Base-by-base conservation (phyloP, 1,140 invertebrate genomes). In the Drosophila prosaltans region DNA sequence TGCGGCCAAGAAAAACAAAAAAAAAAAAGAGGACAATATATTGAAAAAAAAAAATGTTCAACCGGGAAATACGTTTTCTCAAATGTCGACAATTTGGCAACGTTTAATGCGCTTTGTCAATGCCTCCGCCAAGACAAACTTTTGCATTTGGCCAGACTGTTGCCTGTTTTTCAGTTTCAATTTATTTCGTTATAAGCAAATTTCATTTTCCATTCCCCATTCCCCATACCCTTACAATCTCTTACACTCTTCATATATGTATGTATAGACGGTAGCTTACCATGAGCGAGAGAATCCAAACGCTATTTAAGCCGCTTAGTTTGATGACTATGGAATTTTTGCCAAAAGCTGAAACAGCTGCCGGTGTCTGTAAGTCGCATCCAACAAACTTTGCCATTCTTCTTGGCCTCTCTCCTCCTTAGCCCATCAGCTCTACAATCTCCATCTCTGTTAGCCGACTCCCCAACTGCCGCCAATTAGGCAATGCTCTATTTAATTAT, bases 401-500 rank as follows among this genome's bases (percentile, higher is more conserved):
- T 26, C 2, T 51, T 36, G 32, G 32, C 21, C 45, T 48, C 45
- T 8, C 45, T 48, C 45, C 16, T 24, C 43, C 28, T 30, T 30
- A 30, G 28, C 28, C 28, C 28, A 30, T 30, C 43, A 36, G 32
- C 16, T 16, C 16, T 16, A 16, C 16, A 6, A 36, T 30, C 11
- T 43, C n/a, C n/a, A 36, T 45, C n/a, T 16, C 21, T 45, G 1
- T 2, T 0, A 3, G 24, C 8, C 24, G 2, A 2, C n/a, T 7
- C 21, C 21, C 45, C 21, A 26, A 26, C 21, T 24, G 45, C 45
- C 16, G 10, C 45, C 45, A 51, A 51, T 51, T 51, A 51, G 26
- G 45, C 26, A 51, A 51, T 51, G 45, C 45, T 51, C 45, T 51
- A 51, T 51, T 51, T 51, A 51, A 51, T 51, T 51, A 51, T 51